Evolutionary conservation across 2,113 vertebrate genomes (phyloP), one percentile per base, ranked within the genome.

Genomic region (Pseudopodoces humilis): DNA sequence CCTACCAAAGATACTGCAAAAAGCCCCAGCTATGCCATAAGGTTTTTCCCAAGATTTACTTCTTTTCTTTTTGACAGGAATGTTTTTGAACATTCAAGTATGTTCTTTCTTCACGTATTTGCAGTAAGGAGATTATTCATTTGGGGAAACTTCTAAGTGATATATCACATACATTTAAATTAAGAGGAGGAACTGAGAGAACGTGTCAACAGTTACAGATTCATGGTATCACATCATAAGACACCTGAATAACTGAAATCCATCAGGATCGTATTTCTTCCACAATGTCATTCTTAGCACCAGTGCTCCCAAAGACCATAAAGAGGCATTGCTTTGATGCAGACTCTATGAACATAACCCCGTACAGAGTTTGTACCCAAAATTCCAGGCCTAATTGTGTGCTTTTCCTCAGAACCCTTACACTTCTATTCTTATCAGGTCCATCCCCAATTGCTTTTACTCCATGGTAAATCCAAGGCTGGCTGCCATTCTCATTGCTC

Each of bases 381-480:
- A 93, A 74, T 14, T 28, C 23, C 22, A 33, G 2, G 2, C 53
- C 49, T 58, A 27, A 43, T 3, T 18, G 50, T 10, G 25, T 23
- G 50, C 31, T 76, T 33, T 46, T 47, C 37, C 62, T 72, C 46
- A 65, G 55, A 88, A 60, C 43, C 47, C 14, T 46, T 46, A 60
- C 19, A 18, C 8, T 63, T 35, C 69, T 47, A 2, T 16, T 9
- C 16, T 83, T 64, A 30, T 14, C 28, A 71, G 15, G 10, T 46
- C 41, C 41, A 53, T 24, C 37, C 62, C 28, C n/a, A 74, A 4
- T 3, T 53, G 35, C 21, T 71, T 59, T 59, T 59, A 30, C 68
- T 41, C n/a, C 24, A 16, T 1, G 1, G 15, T 49, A 82, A 60
- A 67, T 12, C n/a, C 24, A 50, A 0, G 0, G 18, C 1, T 87